Base-by-base conservation (phyloP, 2,113 vertebrate species). In the Caracal caracal region DNA sequence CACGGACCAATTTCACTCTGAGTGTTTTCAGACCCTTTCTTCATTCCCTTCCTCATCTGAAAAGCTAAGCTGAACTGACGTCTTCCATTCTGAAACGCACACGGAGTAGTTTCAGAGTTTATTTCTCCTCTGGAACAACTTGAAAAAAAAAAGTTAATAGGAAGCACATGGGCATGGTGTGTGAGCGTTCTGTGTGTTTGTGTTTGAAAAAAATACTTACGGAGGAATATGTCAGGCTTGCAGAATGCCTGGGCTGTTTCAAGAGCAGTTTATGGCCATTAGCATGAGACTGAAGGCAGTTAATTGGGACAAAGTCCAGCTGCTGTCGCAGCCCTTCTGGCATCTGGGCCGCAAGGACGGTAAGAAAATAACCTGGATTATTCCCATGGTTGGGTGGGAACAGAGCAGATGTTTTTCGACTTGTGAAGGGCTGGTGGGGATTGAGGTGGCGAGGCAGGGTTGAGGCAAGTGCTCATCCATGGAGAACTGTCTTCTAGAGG, bases 101-200 rank as follows among this genome's bases (percentile, higher is more conserved):
- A 47, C 17, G 1, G n/a, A 87, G 75, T 61, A 26, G 87, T 15
- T 66, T 2, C 43, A 90, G 93, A 92, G 94, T 90, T 83, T 95
- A 92, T 96, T 93, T 98, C 96, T 87, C 96, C 90, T 96, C 88
- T 89, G 95, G 93, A 96, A 92, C 88, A 94, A 78, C 68, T 97
- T 66, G 35, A 9, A 76, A 59, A 94, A 66, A 82, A 93, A 73
- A 66, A 65, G 90, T 87, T 97, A 96, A 97, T 93, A 97, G 75
- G 93, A 96, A 97, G 89, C 94, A 97, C 53, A 70, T 49, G 95
- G 86, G 63, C 84, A 92, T 16, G 70, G 94, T 92, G 94, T 96
- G 93, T 28, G 86, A 93, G 95, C 10, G 5, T 80, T 89, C 90
- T 92, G 28, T 76, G 82, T 85, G 92, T 96, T 75, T 88, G 83